Base-by-base conservation (phyloP, 2,888 invertebrate genomes). In the Pemphredon lugubris region DNA sequence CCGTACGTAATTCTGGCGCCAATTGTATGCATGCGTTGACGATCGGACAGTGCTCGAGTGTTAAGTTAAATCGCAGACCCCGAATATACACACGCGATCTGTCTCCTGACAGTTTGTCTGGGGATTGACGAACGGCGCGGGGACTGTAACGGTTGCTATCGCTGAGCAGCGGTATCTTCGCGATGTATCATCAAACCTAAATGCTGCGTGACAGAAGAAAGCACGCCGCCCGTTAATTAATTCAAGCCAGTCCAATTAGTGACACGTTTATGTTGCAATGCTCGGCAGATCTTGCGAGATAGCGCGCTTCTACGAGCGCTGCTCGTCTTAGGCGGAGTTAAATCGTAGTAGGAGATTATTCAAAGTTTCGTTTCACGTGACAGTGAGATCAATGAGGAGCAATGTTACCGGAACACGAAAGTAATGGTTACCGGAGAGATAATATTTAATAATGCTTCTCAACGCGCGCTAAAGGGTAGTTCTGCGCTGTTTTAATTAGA, bases 41-140 rank as follows among this genome's bases (percentile, higher is more conserved):
- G 21, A 23, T 48, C 57, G 34, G 6, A 11, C 23, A 30, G 21
- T 11, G 54, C 53, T 48, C 16, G 68, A 54, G 40, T 47, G 21
- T 23, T 51, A 40, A 44, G 18, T 60, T 53, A 53, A 64, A 66
- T 58, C 32, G 48, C 66, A 44, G 45, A 23, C 44, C 45, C 34
- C 45, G 30, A 34, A 45, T 40, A 60, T 60, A 50, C 53, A 55
- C 32, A 55, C 14, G 51, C 58, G 9, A 9, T 34, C 34, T 37
- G 34, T 54, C 39, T 39, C 6, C 23, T 57, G 61, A 42, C 61
- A 39, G 59, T 50, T 67, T 21, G 50, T 54, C 54, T 40, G 45
- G 18, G 59, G 60, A 76, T 42, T 45, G 69, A 53, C 47, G 40
- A 58, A 44, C 44, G 50, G 37, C 14, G 51, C 72, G 54, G 59